These are phyloP conservation scores for Oreamnos americanus DNA, from an alignment of 2,113 vertebrate species.

Conservation along the genomic window DNA sequence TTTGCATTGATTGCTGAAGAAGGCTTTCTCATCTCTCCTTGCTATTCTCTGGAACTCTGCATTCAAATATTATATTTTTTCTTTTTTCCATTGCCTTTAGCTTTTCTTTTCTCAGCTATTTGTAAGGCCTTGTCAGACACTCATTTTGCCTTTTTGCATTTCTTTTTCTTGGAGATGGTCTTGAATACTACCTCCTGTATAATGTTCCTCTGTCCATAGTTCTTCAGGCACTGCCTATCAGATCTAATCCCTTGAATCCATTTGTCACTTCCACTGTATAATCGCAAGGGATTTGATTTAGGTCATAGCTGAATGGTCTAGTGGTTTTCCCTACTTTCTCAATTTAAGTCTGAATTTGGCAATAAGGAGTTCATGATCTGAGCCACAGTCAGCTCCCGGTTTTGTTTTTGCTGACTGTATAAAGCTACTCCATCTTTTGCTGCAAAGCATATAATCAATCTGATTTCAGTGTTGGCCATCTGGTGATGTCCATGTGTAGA, in stretches of 20 bases:
- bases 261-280: background rate
- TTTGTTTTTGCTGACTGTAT: background rate
- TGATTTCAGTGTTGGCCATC: background rate
- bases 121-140: background rate
- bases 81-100: background rate
- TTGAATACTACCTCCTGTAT: background rate
- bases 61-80: background rate
- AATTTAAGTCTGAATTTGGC: background rate
- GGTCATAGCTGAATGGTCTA: background rate
- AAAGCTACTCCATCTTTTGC: background rate
- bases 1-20: background rate
- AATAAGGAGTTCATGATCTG: background rate
- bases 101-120: background rate
- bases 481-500: background rate
- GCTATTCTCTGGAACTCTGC: background rate
- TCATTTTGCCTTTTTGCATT: background rate
- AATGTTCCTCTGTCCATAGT: background rate
- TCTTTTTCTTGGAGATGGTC: background rate
- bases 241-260: background rate
- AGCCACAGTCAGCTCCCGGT: background rate
- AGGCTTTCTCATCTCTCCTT: background rate
- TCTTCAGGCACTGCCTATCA: background rate
- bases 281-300: background rate
- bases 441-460: background rate
- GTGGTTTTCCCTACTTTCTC: background rate